These are phyloP conservation scores for Epirrita christyi DNA, from an alignment of 2,888 invertebrate genomes.

Conservation along the genomic window DNA sequence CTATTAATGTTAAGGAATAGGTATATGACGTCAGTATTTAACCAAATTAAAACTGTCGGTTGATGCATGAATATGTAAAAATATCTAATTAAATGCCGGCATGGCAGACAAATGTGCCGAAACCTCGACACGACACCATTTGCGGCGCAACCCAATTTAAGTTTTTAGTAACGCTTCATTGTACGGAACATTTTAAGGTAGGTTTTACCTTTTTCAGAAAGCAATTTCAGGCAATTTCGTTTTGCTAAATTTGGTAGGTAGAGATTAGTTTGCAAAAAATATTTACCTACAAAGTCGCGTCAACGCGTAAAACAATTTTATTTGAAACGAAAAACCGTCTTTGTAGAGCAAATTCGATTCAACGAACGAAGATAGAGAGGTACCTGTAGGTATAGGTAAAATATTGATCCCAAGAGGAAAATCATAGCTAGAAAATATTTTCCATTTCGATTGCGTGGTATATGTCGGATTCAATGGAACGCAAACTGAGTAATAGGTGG, in stretches of 20 bases:
- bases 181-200: not conserved
- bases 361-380: not conserved
- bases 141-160: conserved; percentile 20
- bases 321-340: not conserved
- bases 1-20: conserved; percentile 20
- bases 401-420: conserved; percentile 1
- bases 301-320: not conserved
- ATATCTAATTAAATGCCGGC: conserved; percentile 30
- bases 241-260: conserved; percentile 2
- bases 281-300: not conserved
- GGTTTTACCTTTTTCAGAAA: conserved; percentile 7
- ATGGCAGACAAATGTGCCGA: conserved; percentile 33
- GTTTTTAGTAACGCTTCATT: conserved; percentile 9
- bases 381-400: not conserved
- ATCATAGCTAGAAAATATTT: not conserved
- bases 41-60: conserved; percentile 13
- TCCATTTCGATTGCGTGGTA: not conserved
- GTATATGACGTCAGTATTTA: conserved; percentile 11
- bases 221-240: not conserved
- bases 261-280: conserved; percentile 1
- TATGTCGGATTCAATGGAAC: not conserved
- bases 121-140: conserved; percentile 20
- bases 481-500: conserved; percentile 14
- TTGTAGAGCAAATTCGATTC: too few relatives aligned
- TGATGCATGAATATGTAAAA: conserved; percentile 38